These are phyloP conservation scores for Petrocephalus zakoni DNA, from an alignment of 2,113 vertebrate genomes.

Conservation along the genomic window DNA sequence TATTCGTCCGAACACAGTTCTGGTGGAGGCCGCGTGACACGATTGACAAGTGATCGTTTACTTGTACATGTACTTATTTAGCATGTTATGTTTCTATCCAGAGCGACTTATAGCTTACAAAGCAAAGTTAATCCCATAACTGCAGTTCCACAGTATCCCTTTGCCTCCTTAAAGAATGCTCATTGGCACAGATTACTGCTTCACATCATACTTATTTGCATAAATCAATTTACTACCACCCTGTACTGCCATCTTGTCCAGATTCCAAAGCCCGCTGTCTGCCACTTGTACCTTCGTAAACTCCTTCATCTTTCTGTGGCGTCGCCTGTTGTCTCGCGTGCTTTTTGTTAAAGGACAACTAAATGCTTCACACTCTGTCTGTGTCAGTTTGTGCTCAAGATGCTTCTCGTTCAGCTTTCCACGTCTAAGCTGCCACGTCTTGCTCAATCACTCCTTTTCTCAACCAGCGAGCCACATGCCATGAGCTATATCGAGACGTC, in stretches of 20 bases:
- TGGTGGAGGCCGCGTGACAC: constrained; percentile 10
- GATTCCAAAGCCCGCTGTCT: neutral
- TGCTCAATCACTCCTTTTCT: constrained; percentile 24
- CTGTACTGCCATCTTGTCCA: neutral
- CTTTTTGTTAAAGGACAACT: constrained; percentile 8
- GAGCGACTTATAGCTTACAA: no score
- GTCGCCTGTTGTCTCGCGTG: neutral
- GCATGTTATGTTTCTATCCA: no score
- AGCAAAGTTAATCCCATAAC: neutral
- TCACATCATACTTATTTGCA: neutral
- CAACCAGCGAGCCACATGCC: constrained; percentile 87
- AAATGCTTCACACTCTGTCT: neutral
- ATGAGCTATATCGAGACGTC: constrained; percentile 99
- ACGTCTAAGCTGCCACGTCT: neutral
- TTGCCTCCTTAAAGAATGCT: neutral
- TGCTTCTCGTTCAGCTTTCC: neutral
- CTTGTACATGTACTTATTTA: neutral
- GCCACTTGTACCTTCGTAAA: no score
- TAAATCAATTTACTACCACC: neutral
- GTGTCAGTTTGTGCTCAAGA: neutral
- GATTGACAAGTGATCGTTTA: neutral
- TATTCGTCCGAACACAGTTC: constrained; percentile 58
- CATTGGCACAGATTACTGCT: neutral
- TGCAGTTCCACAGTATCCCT: neutral
- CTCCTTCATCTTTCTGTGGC: neutral